These are phyloP conservation scores for Enteromius treurensis DNA, from an alignment of 2,797 vertebrate species.

Conservation along the genomic window DNA sequence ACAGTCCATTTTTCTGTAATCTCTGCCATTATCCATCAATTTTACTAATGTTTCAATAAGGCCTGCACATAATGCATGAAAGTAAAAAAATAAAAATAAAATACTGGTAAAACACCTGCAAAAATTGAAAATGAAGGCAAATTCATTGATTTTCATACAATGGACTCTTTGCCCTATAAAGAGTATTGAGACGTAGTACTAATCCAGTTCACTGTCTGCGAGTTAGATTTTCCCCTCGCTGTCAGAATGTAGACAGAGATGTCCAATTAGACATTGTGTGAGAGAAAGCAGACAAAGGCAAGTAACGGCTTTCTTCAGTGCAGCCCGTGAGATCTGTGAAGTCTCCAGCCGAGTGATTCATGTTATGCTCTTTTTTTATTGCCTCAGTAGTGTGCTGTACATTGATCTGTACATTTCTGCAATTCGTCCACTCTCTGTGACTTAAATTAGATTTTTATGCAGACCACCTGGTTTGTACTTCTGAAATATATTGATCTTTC, in stretches of 20 bases:
- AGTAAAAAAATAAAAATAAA: too few relatives aligned
- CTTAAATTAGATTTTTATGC: neutral
- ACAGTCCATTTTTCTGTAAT: too few relatives aligned
- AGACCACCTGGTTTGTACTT: conserved; percentile 15
- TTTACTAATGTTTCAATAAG: too few relatives aligned
- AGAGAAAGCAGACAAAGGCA: conserved; percentile 40
- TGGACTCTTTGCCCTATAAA: neutral
- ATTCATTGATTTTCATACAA: too few relatives aligned
- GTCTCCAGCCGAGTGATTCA: conserved; percentile 35
- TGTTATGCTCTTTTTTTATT: conserved; percentile 11
- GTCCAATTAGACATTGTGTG: conserved; percentile 49
- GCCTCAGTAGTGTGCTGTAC: neutral
- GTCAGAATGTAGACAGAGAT: conserved; percentile 34
- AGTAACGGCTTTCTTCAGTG: conserved; percentile 10
- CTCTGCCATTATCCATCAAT: too few relatives aligned
- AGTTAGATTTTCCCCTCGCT: conserved; percentile 24
- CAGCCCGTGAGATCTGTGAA: conserved; percentile 26
- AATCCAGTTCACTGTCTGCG: conserved; percentile 31
- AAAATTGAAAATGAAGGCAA: too few relatives aligned
- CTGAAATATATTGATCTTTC: conserved; percentile 27
- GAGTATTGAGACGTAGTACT: conserved; percentile 20
- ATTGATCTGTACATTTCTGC: conserved; percentile 22
- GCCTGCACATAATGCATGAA: too few relatives aligned
- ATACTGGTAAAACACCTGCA: too few relatives aligned
- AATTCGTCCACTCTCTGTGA: neutral